phyloP scores from a whole-genome alignment of 2,888 invertebrate genomes.

The Phaedon cochleariae region DNA sequence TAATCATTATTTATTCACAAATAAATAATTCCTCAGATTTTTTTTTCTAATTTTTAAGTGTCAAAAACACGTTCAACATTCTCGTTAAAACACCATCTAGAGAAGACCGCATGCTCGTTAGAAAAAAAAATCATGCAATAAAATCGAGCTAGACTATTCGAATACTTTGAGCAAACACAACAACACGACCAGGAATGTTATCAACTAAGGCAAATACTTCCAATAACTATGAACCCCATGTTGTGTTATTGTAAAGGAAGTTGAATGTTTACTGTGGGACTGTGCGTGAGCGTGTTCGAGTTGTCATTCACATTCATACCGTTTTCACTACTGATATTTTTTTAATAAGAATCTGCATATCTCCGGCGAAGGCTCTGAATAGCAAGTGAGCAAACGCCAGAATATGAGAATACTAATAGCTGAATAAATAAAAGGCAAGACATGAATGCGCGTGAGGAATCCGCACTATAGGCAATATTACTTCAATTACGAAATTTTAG shows the following conservation, averaged over 20 bases:
- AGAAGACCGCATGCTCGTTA: neutral
- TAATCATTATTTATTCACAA: too few relatives aligned
- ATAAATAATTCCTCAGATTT: too few relatives aligned
- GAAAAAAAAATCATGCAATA: too few relatives aligned
- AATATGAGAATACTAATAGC: conserved; percentile 29
- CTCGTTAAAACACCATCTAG: too few relatives aligned
- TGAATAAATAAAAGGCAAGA: conserved; percentile 27
- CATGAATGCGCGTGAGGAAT: conserved; percentile 30
- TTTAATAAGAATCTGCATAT: neutral
- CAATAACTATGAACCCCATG: neutral
- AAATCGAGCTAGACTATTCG: neutral
- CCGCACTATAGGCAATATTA: conserved; percentile 27
- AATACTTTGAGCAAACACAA: neutral
- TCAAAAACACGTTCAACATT: too few relatives aligned
- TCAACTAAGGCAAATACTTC: neutral
- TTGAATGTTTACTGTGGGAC: neutral
- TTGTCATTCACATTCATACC: conserved; percentile 2
- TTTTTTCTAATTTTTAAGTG: too few relatives aligned
- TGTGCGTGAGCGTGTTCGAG: neutral
- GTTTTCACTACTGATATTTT: conserved; percentile 2
- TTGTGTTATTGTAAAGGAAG: neutral
- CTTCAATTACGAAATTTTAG: conserved; percentile 27
- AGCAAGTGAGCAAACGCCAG: conserved; percentile 22
- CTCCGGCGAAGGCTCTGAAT: neutral
- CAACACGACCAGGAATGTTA: neutral